Evolutionary conservation across 2,797 vertebrate species (phyloP), one percentile per base, ranked within the genome.

Genomic region (Amphiprion clarkii): DNA sequence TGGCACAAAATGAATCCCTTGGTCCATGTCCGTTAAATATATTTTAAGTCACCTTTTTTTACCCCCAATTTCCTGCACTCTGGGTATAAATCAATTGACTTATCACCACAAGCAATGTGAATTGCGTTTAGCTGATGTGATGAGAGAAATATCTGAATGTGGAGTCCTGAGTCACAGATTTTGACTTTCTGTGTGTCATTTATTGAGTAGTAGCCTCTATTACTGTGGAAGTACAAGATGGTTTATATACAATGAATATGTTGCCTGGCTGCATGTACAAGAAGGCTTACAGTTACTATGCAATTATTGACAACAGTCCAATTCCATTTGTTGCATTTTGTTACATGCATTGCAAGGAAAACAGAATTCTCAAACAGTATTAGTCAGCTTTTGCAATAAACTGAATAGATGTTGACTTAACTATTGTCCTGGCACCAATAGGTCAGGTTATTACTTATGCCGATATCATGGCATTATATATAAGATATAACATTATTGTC

Each of bases 51-150:
- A 46, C 40, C 5, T 68, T 78, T 61, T 51, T 61, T 67, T 19
- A 11, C 27, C 16, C n/a, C 36, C 68, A 74, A 33, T 83, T 81
- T 6, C n/a, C 12, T 74, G 58, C 12, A 4, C 69, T 56, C 31
- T 42, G n/a, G 52, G 7, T 64, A 40, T 33, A 87, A 88, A 82
- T 80, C 68, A 79, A 85, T 75, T 29, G 51, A 63, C 66, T 85
- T 78, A 87, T 86, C 83, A 59, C 48, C 46, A 27, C 19, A 19
- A 63, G 73, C 48, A 53, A 61, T 44, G 16, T 54, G 33, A 58
- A 78, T 54, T 60, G 68, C 39, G 27, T 79, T 71, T 51, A 64
- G 67, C 54, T 55, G 48, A 54, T 75, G 55, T 17, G 68, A 82
- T 77, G 74, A 82, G 60, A 65, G 27, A 69, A 68, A 67, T 25